Conservation (phyloP, 2,888 invertebrate genomes). For the Calliopum simillimum region DNA sequence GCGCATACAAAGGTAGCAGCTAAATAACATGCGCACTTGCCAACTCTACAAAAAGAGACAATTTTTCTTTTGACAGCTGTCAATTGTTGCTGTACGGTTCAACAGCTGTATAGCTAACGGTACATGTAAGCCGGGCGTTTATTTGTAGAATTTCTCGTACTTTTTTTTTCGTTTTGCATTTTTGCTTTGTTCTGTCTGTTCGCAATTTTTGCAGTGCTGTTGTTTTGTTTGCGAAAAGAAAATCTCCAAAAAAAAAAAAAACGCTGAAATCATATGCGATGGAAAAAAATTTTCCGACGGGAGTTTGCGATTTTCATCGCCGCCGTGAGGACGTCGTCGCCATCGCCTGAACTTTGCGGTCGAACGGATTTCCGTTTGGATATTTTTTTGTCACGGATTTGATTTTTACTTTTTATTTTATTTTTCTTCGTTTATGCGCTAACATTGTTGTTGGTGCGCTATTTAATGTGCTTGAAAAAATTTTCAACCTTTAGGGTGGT, state of each 20-base stretch:
- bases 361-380: conserved; percentile 4
- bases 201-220: conserved; percentile 8
- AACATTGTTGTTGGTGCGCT: no score
- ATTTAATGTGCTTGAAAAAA: no score
- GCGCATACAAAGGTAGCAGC: no score
- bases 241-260: background rate
- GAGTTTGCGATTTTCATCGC: conserved; percentile 35
- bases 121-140: no score
- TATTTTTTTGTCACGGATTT: background rate
- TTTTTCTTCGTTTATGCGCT: no score
- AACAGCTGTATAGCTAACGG: conserved; percentile 23
- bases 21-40: conserved; percentile 28
- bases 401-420: conserved; percentile 7
- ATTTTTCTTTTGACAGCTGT: conserved; percentile 18
- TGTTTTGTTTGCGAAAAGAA: background rate
- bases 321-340: conserved; percentile 26
- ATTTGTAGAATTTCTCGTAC: no score
- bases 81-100: background rate
- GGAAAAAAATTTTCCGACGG: conserved; percentile 27
- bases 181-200: conserved; percentile 23
- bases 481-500: conserved; percentile 15
- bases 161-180: background rate
- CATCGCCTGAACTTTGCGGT: no score
- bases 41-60: background rate
- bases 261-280: conserved; percentile 21